Base-by-base conservation (phyloP, 2,797 vertebrate species). In the Propithecus perrieri region DNA sequence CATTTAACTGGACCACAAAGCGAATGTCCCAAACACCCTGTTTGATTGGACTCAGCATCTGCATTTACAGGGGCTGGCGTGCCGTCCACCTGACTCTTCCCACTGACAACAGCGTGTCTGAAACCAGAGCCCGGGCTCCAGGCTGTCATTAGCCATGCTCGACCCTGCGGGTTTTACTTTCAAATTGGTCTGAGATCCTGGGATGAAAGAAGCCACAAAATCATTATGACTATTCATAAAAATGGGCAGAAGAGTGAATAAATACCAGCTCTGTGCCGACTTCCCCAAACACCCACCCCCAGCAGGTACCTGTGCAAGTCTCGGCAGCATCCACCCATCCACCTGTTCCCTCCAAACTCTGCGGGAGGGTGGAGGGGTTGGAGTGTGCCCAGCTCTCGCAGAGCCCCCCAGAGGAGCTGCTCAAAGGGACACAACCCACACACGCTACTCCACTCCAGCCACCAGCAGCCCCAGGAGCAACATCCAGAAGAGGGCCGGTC, bases 161-260 rank as follows among this genome's bases (percentile, higher is more conserved):
- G 55, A 57, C 2, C 22, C 71, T 22, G 30, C 1, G 38, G 50
- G 24, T 72, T 96, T 91, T 72, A 57, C 96, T 97, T 96, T 93
- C 86, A 96, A 96, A 95, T 30, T 65, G 53, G 59, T 35, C 94
- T 50, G 84, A 95, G 72, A 90, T 75, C 61, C 75, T 61, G 6
- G 33, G 93, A 98, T 98, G 80, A 98, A 98, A 97, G 95, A 71
- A 90, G 48, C 86, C 96, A 80, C 67, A 81, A 71, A 26, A 41
- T 43, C 48, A 38, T 96, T 88, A 95, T 1, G 84, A 35, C 41
- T 18, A 22, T 55, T 86, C 78, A 50, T 97, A 93, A 97, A 97
- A 97, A 53, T 4, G 18, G 50, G 2, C 71, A 72, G 30, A 63
- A 90, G 46, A 35, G 11, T 43, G 30, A 57, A 53, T 38, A 22